Conservation (phyloP, 2,888 invertebrate genomes). For the Coelopa pilipes region DNA sequence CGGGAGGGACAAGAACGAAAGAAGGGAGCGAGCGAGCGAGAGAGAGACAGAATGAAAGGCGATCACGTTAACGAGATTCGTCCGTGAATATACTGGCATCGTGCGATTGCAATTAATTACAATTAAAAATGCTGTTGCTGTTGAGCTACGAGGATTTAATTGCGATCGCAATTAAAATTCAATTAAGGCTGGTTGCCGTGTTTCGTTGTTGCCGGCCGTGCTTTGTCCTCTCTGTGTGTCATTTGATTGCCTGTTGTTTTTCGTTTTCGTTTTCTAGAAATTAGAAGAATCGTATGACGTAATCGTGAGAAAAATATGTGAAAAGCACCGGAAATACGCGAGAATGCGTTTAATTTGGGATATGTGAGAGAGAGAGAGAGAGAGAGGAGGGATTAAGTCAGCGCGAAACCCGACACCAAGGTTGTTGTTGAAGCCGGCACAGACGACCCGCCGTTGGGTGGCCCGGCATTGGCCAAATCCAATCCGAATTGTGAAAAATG, state of each 20-base stretch:
- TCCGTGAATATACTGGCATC: not conserved
- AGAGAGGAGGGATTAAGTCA: too few relatives aligned
- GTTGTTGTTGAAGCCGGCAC: too few relatives aligned
- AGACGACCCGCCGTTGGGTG: too few relatives aligned
- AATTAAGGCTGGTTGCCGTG: conserved; percentile 6
- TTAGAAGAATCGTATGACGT: not conserved
- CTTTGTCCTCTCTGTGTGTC: not conserved
- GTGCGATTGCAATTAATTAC: not conserved
- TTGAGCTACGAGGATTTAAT: not conserved
- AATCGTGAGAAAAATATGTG: not conserved
- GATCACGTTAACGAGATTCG: too few relatives aligned
- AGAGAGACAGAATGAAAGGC: too few relatives aligned
- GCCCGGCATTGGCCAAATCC: not conserved
- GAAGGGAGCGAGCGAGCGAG: too few relatives aligned
- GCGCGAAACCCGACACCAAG: too few relatives aligned
- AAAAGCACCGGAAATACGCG: too few relatives aligned
- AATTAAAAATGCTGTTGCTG: conserved; percentile 6
- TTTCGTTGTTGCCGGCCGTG: not conserved
- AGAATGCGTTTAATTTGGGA: too few relatives aligned
- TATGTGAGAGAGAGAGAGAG: too few relatives aligned
- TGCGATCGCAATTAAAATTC: conserved; percentile 24
- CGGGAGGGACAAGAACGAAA: too few relatives aligned
- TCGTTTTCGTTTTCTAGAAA: not conserved
- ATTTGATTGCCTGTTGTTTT: not conserved
- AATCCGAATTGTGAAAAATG: not conserved